phyloP scores from a whole-genome alignment of 37 sponge, comb jelly and placozoan genomes.

The Geodia barretti region DNA sequence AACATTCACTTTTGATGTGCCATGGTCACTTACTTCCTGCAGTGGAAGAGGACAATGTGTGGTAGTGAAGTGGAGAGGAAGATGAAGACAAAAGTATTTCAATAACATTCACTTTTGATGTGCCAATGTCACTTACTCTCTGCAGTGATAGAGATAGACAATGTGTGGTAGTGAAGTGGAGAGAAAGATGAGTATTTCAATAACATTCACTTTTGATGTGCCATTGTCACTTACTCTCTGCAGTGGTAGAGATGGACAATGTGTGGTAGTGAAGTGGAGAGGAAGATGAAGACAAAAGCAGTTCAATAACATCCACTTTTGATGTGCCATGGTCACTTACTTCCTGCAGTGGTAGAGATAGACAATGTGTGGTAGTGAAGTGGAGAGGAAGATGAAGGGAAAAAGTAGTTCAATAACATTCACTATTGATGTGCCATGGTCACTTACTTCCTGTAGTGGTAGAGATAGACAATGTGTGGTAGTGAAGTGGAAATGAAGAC shows the following conservation, averaged over 20 bases:
- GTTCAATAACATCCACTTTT: neutral
- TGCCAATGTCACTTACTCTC: no score
- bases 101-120: no score
- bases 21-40: no score
- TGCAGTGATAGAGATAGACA: no score
- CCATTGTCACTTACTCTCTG: conserved; percentile 7
- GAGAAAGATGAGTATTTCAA: no score
- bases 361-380: neutral
- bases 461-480: neutral
- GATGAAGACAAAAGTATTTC: no score
- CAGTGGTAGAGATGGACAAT: neutral
- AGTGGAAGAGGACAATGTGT: no score
- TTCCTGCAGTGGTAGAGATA: neutral
- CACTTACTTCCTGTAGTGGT: neutral
- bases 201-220: neutral
- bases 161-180: no score
- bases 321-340: neutral
- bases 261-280: neutral
- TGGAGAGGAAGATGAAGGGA: neutral
- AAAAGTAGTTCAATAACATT: neutral
- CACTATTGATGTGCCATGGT: neutral
- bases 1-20: no score
- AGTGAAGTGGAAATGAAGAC: neutral
- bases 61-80: no score
- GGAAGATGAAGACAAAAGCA: neutral